Conservation (phyloP, 2,888 invertebrate species). For the Clivina fossor region DNA sequence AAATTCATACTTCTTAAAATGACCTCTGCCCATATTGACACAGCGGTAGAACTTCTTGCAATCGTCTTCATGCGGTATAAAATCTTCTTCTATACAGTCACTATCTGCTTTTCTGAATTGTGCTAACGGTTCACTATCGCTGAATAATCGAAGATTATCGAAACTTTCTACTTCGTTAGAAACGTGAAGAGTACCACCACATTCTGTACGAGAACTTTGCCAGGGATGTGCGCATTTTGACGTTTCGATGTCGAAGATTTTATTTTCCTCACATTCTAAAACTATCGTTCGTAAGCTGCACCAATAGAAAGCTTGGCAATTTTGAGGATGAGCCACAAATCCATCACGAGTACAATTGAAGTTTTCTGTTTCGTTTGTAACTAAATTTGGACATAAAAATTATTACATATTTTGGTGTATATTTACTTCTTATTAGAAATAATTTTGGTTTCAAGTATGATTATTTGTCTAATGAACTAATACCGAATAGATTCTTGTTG, state of each 20-base stretch:
- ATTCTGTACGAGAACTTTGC: slow-evolving; percentile 66
- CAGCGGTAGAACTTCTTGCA: slow-evolving; percentile 78
- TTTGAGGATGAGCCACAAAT: slow-evolving; percentile 68
- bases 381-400: too few species aligned
- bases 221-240: slow-evolving; percentile 73
- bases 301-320: slow-evolving; percentile 74
- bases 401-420: too few species aligned
- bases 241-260: slow-evolving; percentile 72
- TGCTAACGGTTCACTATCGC: not conserved
- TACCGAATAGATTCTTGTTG: too few species aligned
- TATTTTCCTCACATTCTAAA: slow-evolving; percentile 73
- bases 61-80: slow-evolving; percentile 25
- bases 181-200: slow-evolving; percentile 51
- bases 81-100: slow-evolving; percentile 16
- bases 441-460: too few species aligned
- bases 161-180: slow-evolving; percentile 20
- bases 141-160: not conserved
- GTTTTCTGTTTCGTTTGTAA: slow-evolving; percentile 4
- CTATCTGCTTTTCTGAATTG: not conserved
- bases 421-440: too few species aligned
- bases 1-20: slow-evolving; percentile 68
- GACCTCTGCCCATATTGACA: slow-evolving; percentile 61
- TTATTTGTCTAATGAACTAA: too few species aligned
- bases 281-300: slow-evolving; percentile 61
- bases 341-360: slow-evolving; percentile 64